Evolutionary conservation across 2,113 vertebrate genomes (phyloP).

Genomic region (Hippocampus mohnikei): DNA sequence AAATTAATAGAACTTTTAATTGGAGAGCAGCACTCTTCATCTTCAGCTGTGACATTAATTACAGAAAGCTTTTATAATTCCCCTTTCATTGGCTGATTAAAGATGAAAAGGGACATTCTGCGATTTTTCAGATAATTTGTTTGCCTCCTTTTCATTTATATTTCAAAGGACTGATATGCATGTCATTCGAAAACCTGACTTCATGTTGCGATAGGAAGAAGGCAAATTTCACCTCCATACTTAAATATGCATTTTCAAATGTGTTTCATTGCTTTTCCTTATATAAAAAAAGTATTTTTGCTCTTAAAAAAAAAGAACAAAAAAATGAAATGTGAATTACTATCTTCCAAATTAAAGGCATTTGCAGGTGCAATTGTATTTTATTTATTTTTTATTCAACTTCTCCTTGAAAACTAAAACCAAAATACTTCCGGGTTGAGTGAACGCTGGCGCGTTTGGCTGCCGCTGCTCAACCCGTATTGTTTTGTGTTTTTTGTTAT

Average conservation of each 20-base stretch:
- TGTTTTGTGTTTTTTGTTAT: no score
- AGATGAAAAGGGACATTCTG: constrained; percentile 32
- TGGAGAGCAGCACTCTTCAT: constrained; percentile 56
- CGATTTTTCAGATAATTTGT: constrained; percentile 29
- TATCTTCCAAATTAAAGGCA: neutral
- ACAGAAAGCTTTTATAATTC: constrained; percentile 51
- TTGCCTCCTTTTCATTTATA: constrained; percentile 31
- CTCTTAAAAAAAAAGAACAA: neutral
- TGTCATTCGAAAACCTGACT: constrained; percentile 13
- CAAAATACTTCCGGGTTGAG: no score
- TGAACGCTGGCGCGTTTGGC: no score
- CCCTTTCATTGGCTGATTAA: constrained; percentile 44
- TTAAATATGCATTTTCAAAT: neutral
- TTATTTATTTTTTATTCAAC: neutral
- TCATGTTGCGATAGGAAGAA: constrained; percentile 4
- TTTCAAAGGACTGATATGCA: constrained; percentile 15
- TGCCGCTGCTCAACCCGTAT: no score
- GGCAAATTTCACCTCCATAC: neutral
- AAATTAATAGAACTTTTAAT: constrained; percentile 74
- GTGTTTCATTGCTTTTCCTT: neutral
- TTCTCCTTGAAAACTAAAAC: neutral
- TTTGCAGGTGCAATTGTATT: neutral
- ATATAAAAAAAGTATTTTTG: neutral
- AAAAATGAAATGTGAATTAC: neutral
- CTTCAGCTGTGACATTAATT: constrained; percentile 64